Evolutionary conservation across 2,888 invertebrate species (phyloP).

Genomic region (Hemistola chrysoprasaria): DNA sequence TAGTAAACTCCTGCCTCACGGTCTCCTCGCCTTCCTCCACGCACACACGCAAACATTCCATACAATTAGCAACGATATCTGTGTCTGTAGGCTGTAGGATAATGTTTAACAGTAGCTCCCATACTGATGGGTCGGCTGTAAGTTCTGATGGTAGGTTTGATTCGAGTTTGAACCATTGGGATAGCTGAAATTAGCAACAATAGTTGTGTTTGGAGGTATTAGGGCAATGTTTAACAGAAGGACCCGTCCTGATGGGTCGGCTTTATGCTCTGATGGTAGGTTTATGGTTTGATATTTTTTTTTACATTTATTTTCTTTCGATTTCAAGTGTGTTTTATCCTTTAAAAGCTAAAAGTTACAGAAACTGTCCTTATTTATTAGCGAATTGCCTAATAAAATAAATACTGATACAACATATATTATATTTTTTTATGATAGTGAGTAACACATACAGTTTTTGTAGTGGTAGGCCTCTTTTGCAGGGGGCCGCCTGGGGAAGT

Average conservation of each 20-base stretch:
- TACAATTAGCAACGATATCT: slow-evolving; percentile 49
- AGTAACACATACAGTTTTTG: too few species aligned
- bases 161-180: slow-evolving; percentile 67
- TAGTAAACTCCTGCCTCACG: slow-evolving; percentile 49
- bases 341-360: too few species aligned
- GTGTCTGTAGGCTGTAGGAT: slow-evolving; percentile 47
- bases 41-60: slow-evolving; percentile 51
- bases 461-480: too few species aligned
- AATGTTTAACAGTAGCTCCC: slow-evolving; percentile 63
- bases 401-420: too few species aligned
- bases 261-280: slow-evolving; percentile 57
- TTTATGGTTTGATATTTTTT: too few species aligned
- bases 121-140: slow-evolving; percentile 50
- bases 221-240: slow-evolving; percentile 58
- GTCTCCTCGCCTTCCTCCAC: slow-evolving; percentile 52
- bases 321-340: too few species aligned
- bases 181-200: slow-evolving; percentile 57
- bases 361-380: too few species aligned
- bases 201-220: slow-evolving; percentile 39
- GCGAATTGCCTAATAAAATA: too few species aligned
- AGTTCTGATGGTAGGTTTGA: slow-evolving; percentile 60
- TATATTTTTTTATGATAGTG: too few species aligned
- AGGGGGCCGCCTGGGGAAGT: too few species aligned
- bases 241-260: slow-evolving; percentile 59
- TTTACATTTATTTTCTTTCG: too few species aligned